phyloP scores from a whole-genome alignment of 2,888 invertebrate species.

The Eristalinus aeneus region DNA sequence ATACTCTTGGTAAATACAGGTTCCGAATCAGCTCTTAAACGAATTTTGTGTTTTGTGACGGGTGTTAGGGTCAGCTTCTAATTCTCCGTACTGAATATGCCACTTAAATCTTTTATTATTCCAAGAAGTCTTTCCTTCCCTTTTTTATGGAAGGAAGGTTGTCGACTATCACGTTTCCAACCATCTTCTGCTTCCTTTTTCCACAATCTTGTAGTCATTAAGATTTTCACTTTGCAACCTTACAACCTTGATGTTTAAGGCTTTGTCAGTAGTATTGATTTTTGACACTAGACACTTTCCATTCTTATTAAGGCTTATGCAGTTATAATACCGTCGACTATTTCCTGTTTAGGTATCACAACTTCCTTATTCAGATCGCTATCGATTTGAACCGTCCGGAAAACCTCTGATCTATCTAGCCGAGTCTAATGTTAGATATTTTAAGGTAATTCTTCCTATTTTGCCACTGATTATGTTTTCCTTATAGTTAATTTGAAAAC shows the following conservation, averaged over 20 bases:
- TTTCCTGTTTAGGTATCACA: conserved; percentile 1
- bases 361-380: conserved; percentile 8
- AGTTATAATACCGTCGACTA: too few relatives aligned
- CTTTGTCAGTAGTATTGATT: too few relatives aligned
- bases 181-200: too few relatives aligned
- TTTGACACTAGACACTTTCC: neutral
- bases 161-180: neutral
- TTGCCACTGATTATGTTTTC: neutral
- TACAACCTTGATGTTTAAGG: neutral
- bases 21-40: neutral
- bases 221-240: neutral
- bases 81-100: neutral
- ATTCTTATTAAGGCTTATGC: neutral
- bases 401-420: conserved; percentile 5
- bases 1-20: conserved; percentile 1
- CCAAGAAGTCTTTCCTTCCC: neutral
- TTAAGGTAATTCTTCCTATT: neutral
- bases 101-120: neutral
- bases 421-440: neutral
- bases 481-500: conserved; percentile 14
- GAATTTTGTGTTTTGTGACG: neutral
- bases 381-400: neutral
- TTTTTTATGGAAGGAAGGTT: conserved; percentile 1
- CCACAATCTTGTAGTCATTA: neutral
- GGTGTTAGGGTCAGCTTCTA: neutral